Evolutionary conservation across 1,140 invertebrate species (phyloP).

Genomic region (Ceratina calcarata): DNA sequence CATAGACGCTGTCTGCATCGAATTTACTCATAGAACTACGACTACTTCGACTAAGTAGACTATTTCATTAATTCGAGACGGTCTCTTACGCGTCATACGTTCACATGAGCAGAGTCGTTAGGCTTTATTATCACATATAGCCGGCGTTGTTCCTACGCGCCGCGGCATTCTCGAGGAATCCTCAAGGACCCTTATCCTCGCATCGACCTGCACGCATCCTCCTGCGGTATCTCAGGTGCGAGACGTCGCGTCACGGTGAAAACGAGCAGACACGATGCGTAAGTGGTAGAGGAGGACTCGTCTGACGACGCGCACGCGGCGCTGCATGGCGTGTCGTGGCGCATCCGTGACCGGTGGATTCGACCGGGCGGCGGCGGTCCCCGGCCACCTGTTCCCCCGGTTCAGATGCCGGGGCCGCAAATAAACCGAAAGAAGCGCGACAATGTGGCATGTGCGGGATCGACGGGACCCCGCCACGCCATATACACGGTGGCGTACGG

Average conservation of each 20-base stretch:
- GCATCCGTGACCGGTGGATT: slow-evolving; percentile 33
- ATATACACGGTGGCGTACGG: slow-evolving; percentile 19
- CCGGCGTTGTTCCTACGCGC: no score
- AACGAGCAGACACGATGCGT: background rate
- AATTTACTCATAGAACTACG: no score
- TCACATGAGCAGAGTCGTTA: no score
- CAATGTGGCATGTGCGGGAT: slow-evolving; percentile 62
- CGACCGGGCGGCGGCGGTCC: slow-evolving; percentile 11
- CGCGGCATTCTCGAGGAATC: no score
- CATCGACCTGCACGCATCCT: no score
- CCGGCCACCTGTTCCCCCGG: slow-evolving; percentile 66
- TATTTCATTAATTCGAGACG: no score
- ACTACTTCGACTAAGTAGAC: no score
- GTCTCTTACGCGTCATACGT: no score
- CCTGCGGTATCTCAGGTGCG: background rate
- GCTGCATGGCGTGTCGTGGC: background rate
- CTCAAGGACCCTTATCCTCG: no score
- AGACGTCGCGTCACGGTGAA: background rate
- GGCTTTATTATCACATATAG: no score
- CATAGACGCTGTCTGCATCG: no score
- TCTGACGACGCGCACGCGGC: slow-evolving; percentile 1
- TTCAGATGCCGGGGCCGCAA: slow-evolving; percentile 52
- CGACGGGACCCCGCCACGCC: slow-evolving; percentile 6
- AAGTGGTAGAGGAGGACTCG: background rate
- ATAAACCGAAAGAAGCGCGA: slow-evolving; percentile 66